phyloP scores from a whole-genome alignment of 2,888 invertebrate species.

The Augiades crinisus region DNA sequence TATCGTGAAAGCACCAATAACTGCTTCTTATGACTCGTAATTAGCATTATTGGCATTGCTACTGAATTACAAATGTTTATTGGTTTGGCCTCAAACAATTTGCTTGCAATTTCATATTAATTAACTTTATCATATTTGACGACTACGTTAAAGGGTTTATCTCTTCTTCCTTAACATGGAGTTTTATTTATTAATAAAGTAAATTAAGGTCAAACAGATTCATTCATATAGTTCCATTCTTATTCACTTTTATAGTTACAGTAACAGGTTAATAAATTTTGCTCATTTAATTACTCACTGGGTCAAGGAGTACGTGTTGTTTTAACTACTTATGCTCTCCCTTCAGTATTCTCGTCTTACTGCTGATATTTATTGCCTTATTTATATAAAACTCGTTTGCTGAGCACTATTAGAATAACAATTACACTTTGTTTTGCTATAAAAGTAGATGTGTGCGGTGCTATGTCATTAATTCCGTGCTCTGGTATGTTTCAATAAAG shows the following conservation, averaged over 20 bases:
- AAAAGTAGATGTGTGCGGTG: constrained; percentile 9
- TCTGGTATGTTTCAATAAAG: background rate
- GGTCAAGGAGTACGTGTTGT: constrained; percentile 23
- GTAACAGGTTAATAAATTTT: constrained; percentile 13
- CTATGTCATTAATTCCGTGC: constrained; percentile 10
- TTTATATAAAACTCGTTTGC: constrained; percentile 17
- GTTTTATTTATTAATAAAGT: background rate
- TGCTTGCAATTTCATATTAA: too few relatives aligned
- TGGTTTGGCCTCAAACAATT: too few relatives aligned
- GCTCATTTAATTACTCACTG: constrained; percentile 20
- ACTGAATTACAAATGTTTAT: too few relatives aligned
- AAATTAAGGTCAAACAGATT: too few relatives aligned
- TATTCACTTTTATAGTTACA: background rate
- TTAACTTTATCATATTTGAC: too few relatives aligned
- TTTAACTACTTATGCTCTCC: constrained; percentile 15
- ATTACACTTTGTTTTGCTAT: constrained; percentile 16
- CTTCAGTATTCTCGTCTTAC: constrained; percentile 20
- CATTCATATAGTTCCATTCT: background rate
- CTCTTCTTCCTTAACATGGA: too few relatives aligned
- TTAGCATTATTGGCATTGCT: too few relatives aligned
- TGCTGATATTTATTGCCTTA: constrained; percentile 24
- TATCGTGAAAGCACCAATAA: background rate
- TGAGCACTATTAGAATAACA: constrained; percentile 10
- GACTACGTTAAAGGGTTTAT: too few relatives aligned
- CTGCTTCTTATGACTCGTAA: constrained; percentile 2